Conservation (phyloP, 1,140 invertebrate species). For the Hyles euphorbiae region DNA sequence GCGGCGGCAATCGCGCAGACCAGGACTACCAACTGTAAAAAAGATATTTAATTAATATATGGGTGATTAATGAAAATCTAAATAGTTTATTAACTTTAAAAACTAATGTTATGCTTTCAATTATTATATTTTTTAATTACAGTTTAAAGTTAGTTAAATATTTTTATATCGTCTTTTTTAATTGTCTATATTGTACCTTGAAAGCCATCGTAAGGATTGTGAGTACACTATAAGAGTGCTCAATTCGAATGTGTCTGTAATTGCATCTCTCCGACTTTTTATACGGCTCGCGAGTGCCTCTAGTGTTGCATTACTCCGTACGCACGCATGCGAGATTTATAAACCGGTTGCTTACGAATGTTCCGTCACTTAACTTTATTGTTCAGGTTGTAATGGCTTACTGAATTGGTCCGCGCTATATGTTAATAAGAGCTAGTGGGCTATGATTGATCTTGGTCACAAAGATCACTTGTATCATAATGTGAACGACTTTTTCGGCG, state of each 20-base stretch:
- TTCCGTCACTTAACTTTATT: conserved; percentile 17
- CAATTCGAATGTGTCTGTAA: conserved; percentile 58
- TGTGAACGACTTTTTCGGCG: conserved; percentile 43
- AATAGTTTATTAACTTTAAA: too few relatives aligned
- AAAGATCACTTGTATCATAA: conserved; percentile 59
- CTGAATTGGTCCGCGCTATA: conserved; percentile 32
- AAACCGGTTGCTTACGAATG: conserved; percentile 39
- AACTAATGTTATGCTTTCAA: too few relatives aligned
- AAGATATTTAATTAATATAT: conserved; percentile 3
- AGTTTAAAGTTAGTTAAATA: background rate
- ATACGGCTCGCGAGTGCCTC: conserved; percentile 41
- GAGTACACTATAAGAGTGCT: conserved; percentile 48
- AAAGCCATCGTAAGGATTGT: conserved; percentile 55
- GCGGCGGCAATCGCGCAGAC: conserved; percentile 44
- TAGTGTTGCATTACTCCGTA: conserved; percentile 41
- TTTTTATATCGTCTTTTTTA: too few relatives aligned
- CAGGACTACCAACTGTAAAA: conserved; percentile 49
- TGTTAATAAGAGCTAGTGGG: conserved; percentile 35
- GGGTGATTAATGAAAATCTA: too few relatives aligned
- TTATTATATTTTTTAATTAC: background rate
- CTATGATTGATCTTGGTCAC: conserved; percentile 42
- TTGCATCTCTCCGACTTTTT: conserved; percentile 42
- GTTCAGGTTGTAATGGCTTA: conserved; percentile 9
- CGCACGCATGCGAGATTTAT: conserved; percentile 29
- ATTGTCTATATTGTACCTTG: conserved; percentile 36